Evolutionary conservation across 2,888 invertebrate genomes (phyloP).

Genomic region (Melangyna quadrimaculata): DNA sequence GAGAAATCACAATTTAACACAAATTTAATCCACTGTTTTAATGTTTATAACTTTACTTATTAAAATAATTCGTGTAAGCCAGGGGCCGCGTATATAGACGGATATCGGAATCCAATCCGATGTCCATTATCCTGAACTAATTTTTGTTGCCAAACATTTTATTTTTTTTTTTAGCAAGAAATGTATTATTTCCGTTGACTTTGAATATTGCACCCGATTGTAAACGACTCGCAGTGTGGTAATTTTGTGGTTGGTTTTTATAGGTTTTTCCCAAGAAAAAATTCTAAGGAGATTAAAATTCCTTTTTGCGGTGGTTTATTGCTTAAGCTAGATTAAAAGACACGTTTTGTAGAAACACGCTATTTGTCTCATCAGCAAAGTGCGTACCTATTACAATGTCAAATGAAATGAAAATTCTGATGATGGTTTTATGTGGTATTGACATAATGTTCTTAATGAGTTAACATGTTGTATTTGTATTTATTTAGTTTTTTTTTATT

Average conservation of each 20-base stretch:
- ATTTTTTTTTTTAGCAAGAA: neutral
- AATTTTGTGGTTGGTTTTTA: constrained; percentile 27
- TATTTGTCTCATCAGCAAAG: constrained; percentile 39
- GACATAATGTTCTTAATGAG: neutral
- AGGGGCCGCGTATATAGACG: constrained; percentile 30
- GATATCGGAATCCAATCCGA: constrained; percentile 14
- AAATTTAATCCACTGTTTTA: neutral
- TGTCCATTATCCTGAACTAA: constrained; percentile 26
- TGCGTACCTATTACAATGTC: neutral
- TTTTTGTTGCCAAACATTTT: neutral
- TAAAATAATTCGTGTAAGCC: constrained; percentile 41
- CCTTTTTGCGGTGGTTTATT: constrained; percentile 49
- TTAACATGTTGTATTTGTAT: neutral
- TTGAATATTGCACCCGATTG: neutral
- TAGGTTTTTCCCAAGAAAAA: constrained; percentile 21
- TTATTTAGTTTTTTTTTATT: too few relatives aligned
- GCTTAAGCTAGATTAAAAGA: constrained; percentile 32
- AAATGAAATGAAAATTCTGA: neutral
- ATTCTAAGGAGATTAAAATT: constrained; percentile 52
- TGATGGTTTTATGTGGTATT: constrained; percentile 16
- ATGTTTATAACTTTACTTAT: constrained; percentile 27
- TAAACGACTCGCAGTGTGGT: constrained; percentile 11
- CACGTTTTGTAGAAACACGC: neutral
- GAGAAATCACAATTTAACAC: neutral
- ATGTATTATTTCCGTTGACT: neutral